phyloP scores from a whole-genome alignment of 1,140 invertebrate species.

The Platyscapa corneri region DNA sequence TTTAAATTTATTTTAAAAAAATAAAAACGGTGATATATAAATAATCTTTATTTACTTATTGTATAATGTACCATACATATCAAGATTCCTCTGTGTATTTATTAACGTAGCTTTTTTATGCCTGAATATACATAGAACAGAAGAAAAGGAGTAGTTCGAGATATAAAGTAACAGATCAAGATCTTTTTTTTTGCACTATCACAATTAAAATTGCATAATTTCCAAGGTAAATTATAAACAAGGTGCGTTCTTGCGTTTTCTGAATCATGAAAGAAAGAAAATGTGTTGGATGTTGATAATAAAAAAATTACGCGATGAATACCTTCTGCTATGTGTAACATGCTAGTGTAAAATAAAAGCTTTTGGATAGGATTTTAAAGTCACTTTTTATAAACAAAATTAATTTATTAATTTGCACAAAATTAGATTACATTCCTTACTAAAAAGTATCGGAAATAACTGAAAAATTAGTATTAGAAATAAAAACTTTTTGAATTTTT shows the following conservation, averaged over 20 bases:
- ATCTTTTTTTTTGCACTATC: background rate
- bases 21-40: too few species aligned
- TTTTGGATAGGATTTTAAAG: too few species aligned
- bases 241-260: background rate
- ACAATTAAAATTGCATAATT: background rate
- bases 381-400: too few species aligned
- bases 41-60: background rate
- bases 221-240: constrained; percentile 1
- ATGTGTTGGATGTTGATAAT: background rate
- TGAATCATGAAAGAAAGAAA: background rate
- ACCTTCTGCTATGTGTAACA: too few species aligned
- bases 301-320: background rate
- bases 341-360: too few species aligned
- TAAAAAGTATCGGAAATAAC: too few species aligned
- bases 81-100: background rate
- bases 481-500: too few species aligned
- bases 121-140: background rate
- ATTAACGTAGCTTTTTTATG: background rate
- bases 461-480: too few species aligned
- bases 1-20: too few species aligned
- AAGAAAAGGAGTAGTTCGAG: background rate
- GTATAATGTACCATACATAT: background rate
- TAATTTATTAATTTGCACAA: too few species aligned
- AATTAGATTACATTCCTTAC: too few species aligned
- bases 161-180: background rate